These are phyloP conservation scores for Pomatostomus ruficeps DNA, from an alignment of 2,113 vertebrate genomes.

Conservation along the genomic window DNA sequence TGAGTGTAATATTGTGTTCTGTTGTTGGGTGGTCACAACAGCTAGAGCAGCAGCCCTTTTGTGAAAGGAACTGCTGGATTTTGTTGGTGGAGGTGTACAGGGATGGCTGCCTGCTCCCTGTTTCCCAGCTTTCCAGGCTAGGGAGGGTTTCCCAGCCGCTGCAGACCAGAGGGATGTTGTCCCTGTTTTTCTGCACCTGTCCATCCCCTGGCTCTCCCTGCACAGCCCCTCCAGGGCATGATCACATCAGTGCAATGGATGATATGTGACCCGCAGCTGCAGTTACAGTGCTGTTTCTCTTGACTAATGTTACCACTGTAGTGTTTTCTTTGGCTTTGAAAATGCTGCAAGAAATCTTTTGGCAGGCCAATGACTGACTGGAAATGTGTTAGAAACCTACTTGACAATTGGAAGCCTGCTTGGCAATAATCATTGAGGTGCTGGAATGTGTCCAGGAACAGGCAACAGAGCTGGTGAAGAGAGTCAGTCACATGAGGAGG, in stretches of 20 bases:
- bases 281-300: background rate
- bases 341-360: background rate
- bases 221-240: background rate
- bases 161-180: background rate
- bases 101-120: background rate
- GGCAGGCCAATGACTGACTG: background rate
- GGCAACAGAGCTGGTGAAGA: background rate
- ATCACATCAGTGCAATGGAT: background rate
- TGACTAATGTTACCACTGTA: no score
- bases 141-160: background rate
- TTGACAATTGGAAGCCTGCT: background rate
- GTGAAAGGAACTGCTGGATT: accelerated
- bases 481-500: background rate
- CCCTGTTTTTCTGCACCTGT: background rate
- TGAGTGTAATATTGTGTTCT: background rate
- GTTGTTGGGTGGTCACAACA: background rate
- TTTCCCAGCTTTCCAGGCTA: background rate
- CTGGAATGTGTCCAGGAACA: background rate
- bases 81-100: background rate
- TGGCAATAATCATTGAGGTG: background rate
- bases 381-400: background rate
- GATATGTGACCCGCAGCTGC: background rate
- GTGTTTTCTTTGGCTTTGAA: background rate
- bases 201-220: background rate
- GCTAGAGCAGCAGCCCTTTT: background rate